Conservation (phyloP, 2,113 vertebrate species). For the Calyptommatus sinebrachiatus region DNA sequence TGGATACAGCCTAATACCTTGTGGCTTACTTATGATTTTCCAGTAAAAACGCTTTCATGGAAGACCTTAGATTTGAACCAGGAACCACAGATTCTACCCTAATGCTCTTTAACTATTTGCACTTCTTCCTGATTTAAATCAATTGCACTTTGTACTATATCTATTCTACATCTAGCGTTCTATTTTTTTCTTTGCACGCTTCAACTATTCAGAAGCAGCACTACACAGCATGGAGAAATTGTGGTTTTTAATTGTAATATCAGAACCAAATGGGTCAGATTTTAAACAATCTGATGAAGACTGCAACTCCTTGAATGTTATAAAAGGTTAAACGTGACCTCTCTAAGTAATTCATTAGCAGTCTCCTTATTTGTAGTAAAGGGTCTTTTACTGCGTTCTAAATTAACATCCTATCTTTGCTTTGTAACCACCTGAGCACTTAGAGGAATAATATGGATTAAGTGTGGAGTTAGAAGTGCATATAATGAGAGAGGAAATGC, state of each 20-base stretch:
- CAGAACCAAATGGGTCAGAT: slow-evolving; percentile 56
- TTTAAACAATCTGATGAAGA: slow-evolving; percentile 54
- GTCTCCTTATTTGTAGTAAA: slow-evolving; percentile 57
- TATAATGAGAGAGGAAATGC: slow-evolving; percentile 52
- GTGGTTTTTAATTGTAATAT: slow-evolving; percentile 61
- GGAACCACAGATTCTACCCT: too few species aligned
- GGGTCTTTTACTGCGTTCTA: slow-evolving; percentile 51
- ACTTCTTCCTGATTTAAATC: slow-evolving; percentile 24
- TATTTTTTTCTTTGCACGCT: slow-evolving; percentile 32
- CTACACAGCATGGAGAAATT: slow-evolving; percentile 47
- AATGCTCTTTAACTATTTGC: neutral
- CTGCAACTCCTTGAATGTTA: slow-evolving; percentile 26
- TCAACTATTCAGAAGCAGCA: slow-evolving; percentile 50
- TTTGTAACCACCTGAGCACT: slow-evolving; percentile 35
- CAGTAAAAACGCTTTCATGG: too few species aligned
- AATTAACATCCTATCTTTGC: slow-evolving; percentile 50
- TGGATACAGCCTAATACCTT: too few species aligned
- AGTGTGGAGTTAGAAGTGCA: slow-evolving; percentile 43
- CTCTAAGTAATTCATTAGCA: slow-evolving; percentile 28
- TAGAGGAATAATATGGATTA: slow-evolving; percentile 45
- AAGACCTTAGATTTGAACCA: too few species aligned
- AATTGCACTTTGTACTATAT: slow-evolving; percentile 45
- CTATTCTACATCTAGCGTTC: neutral
- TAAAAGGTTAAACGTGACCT: slow-evolving; percentile 59
- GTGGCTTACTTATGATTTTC: too few species aligned